These are phyloP conservation scores for Hirtodrosophila confusa DNA, from an alignment of 2,888 invertebrate genomes.

Conservation along the genomic window DNA sequence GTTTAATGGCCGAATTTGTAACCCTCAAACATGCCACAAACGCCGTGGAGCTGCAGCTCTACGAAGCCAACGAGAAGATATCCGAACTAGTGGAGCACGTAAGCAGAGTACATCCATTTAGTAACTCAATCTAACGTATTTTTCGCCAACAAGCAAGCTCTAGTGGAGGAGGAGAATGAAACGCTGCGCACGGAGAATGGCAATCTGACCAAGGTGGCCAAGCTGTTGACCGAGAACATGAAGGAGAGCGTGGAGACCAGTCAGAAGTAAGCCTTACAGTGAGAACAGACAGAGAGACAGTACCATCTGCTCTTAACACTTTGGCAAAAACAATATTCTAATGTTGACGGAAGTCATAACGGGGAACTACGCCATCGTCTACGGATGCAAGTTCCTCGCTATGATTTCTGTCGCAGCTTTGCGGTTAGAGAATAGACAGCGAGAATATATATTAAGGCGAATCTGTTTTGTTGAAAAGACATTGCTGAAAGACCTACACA, in stretches of 20 bases:
- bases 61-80: constrained; percentile 84
- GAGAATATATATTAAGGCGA: too few relatives aligned
- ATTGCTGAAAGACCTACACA: too few relatives aligned
- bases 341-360: too few relatives aligned
- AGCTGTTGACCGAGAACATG: constrained; percentile 83
- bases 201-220: constrained; percentile 83
- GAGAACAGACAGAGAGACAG: too few relatives aligned
- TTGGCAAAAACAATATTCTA: too few relatives aligned
- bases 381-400: too few relatives aligned
- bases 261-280: constrained; percentile 76
- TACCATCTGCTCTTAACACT: too few relatives aligned
- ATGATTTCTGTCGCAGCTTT: too few relatives aligned
- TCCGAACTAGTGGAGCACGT: constrained; percentile 83
- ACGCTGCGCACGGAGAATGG: constrained; percentile 82
- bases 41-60: constrained; percentile 82
- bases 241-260: constrained; percentile 84
- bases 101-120: constrained; percentile 23
- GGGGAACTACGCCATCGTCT: too few relatives aligned
- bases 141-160: constrained; percentile 78
- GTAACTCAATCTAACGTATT: background rate
- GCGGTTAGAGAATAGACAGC: too few relatives aligned
- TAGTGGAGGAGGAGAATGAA: constrained; percentile 83
- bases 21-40: constrained; percentile 80
- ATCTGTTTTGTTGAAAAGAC: too few relatives aligned
- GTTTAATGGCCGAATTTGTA: constrained; percentile 81